Conservation (phyloP, 2,113 vertebrate species). For the Morone chrysops region DNA sequence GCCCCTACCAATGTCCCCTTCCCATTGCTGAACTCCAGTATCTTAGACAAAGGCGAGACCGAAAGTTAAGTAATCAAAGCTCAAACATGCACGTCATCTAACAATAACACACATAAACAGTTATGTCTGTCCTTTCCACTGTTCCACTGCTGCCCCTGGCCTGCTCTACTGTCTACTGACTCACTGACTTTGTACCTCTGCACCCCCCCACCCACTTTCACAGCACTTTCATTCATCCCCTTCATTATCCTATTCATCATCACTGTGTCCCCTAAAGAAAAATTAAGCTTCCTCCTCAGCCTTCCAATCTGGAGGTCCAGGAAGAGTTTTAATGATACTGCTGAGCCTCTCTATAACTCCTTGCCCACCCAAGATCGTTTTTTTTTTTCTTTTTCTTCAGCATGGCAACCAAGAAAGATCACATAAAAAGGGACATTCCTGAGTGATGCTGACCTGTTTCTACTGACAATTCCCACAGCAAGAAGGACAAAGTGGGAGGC, state of each 20-base stretch:
- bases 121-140: constrained; percentile 47
- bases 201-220: neutral
- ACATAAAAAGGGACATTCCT: constrained; percentile 40
- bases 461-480: constrained; percentile 31
- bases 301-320: constrained; percentile 21
- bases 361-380: constrained; percentile 13
- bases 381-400: constrained; percentile 1
- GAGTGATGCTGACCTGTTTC: constrained; percentile 46
- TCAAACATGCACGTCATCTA: constrained; percentile 30
- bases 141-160: constrained; percentile 16
- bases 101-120: constrained; percentile 65
- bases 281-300: neutral
- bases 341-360: neutral
- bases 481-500: neutral
- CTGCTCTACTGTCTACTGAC: constrained; percentile 26
- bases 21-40: neutral
- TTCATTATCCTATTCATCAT: neutral
- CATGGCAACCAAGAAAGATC: constrained; percentile 20
- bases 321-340: constrained; percentile 8
- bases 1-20: neutral
- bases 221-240: neutral
- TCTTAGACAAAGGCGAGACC: constrained; percentile 33
- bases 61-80: constrained; percentile 39
- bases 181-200: constrained; percentile 15
- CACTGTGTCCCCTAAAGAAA: constrained; percentile 5